phyloP scores from a whole-genome alignment of 2,797 vertebrate species.

The Microcaecilia unicolor region DNA sequence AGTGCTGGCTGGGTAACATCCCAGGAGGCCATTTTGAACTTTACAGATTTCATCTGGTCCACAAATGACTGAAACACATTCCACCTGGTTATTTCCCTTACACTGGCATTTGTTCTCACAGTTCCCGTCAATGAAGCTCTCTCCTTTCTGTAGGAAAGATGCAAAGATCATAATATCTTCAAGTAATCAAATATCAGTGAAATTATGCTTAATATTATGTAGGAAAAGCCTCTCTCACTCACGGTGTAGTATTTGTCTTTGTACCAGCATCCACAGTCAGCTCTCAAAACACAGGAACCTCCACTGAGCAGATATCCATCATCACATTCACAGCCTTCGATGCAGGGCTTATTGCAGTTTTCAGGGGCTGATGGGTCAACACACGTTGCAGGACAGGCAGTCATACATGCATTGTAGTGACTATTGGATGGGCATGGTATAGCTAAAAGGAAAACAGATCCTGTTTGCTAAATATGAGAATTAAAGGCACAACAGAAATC shows the following conservation, averaged over 20 bases:
- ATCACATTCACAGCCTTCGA: constrained; percentile 66
- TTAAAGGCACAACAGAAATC: no score
- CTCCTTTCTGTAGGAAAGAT: constrained; percentile 16
- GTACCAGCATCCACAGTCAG: constrained; percentile 68
- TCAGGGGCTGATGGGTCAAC: constrained; percentile 28
- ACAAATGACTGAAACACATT: constrained; percentile 19
- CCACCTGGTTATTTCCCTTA: constrained; percentile 14
- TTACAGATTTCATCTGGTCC: constrained; percentile 29
- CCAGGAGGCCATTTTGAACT: constrained; percentile 22
- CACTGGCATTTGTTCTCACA: constrained; percentile 26
- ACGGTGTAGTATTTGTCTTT: constrained; percentile 50
- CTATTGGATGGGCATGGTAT: constrained; percentile 57
- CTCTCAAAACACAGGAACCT: constrained; percentile 52
- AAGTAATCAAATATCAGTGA: background rate
- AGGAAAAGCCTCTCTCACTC: constrained; percentile 29
- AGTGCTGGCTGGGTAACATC: constrained; percentile 19
- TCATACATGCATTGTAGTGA: constrained; percentile 60
- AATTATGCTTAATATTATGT: background rate
- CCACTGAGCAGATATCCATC: constrained; percentile 64
- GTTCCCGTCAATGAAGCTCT: constrained; percentile 12
- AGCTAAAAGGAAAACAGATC: constrained; percentile 41
- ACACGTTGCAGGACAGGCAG: constrained; percentile 63
- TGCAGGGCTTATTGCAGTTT: constrained; percentile 56
- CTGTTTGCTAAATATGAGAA: background rate
- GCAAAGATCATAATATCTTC: background rate